phyloP scores from a whole-genome alignment of 1,140 invertebrate genomes.

The Drosophila funebris region DNA sequence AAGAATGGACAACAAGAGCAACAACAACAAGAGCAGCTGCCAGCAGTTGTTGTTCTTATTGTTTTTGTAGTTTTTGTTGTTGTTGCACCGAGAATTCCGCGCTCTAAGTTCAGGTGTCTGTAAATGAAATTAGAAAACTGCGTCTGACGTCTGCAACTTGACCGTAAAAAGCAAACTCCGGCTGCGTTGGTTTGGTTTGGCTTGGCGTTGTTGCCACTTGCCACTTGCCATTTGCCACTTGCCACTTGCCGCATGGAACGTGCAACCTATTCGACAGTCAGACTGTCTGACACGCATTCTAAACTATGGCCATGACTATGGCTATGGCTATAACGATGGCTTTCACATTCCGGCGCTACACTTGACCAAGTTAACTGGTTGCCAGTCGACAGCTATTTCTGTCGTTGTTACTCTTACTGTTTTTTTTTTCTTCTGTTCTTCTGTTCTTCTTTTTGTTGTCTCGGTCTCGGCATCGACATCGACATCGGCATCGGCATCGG shows the following conservation, averaged over 20 bases:
- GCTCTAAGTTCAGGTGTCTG: slow-evolving; percentile 44
- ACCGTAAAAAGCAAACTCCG: slow-evolving; percentile 29
- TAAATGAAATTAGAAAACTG: slow-evolving; percentile 73
- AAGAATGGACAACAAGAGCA: slow-evolving; percentile 57
- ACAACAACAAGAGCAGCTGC: slow-evolving; percentile 24
- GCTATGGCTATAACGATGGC: slow-evolving; percentile 46
- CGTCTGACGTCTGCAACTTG: slow-evolving; percentile 27
- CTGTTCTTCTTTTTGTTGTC: slow-evolving; percentile 10
- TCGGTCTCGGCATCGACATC: not conserved
- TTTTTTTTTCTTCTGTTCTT: too few species aligned
- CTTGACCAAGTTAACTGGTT: slow-evolving; percentile 74
- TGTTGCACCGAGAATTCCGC: not conserved
- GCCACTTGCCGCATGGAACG: slow-evolving; percentile 28
- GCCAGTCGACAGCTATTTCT: slow-evolving; percentile 8
- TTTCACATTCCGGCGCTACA: slow-evolving; percentile 72
- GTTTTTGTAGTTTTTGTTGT: too few species aligned
- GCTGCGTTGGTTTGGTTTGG: not conserved
- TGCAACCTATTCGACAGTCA: slow-evolving; percentile 29
- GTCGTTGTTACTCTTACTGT: not conserved
- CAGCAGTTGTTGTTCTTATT: not conserved
- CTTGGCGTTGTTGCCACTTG: not conserved
- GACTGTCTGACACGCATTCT: slow-evolving; percentile 66
- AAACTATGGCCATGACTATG: slow-evolving; percentile 28
- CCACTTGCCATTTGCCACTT: not conserved
- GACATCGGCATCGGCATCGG: slow-evolving; percentile 12